Percentiles rank a stretch among this genome's conserved stretches.
Evolutionary conservation across 2,797 vertebrate genomes (phyloP).

Genomic region (Iguana delicatissima): DNA sequence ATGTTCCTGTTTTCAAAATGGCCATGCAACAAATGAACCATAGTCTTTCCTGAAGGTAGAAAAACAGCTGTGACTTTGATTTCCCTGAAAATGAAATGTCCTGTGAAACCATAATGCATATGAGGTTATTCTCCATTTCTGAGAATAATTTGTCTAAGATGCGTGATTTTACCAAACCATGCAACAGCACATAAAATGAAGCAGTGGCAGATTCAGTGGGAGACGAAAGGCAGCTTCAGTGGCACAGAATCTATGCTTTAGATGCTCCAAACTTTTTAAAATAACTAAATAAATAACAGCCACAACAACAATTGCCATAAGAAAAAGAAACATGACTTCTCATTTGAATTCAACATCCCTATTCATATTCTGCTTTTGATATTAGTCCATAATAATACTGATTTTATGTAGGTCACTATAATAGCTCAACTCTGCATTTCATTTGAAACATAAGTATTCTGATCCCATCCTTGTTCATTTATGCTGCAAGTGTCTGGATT

Average conservation of each 20-base stretch:
- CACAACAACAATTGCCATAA: background rate
- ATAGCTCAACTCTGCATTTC: conserved; percentile 41
- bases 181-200: background rate
- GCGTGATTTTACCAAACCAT: background rate
- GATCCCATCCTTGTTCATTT: conserved; percentile 17
- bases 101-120: background rate
- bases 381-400: too few relatives aligned
- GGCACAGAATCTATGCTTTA: too few relatives aligned
- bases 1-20: background rate
- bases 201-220: too few relatives aligned
- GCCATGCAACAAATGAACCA: background rate
- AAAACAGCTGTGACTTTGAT: background rate
- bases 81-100: background rate
- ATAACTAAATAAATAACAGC: too few relatives aligned
- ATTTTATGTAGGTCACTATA: conserved; percentile 1
- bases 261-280: too few relatives aligned
- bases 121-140: too few relatives aligned
- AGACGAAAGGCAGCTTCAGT: too few relatives aligned
- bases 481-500: conserved; percentile 49
- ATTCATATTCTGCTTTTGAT: background rate
- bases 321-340: background rate
- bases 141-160: background rate
- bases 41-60: background rate
- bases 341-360: too few relatives aligned
- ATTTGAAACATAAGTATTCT: conserved; percentile 37